Conservation (phyloP, 2,797 vertebrate species). For the Limnodromus scolopaceus region DNA sequence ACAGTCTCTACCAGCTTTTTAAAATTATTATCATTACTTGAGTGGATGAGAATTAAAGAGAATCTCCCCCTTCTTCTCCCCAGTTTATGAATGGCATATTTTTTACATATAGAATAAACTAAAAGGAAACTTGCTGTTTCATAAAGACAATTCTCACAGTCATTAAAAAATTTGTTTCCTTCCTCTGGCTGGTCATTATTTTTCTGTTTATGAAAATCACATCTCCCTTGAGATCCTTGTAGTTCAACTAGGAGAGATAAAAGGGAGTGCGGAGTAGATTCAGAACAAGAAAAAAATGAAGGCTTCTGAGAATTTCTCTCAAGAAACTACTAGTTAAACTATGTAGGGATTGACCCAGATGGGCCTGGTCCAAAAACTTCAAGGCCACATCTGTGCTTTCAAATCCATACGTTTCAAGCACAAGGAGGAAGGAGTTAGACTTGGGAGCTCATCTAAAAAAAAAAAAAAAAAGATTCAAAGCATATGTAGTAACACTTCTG, state of each 20-base stretch:
- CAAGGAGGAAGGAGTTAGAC: constrained; percentile 8
- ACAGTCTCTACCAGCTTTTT: not conserved
- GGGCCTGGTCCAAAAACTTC: constrained; percentile 53
- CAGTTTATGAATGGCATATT: not conserved
- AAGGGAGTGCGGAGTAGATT: constrained; percentile 64
- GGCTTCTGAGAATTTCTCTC: constrained; percentile 54
- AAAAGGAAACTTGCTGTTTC: constrained; percentile 25
- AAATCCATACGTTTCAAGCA: constrained; percentile 16
- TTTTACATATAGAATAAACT: not conserved
- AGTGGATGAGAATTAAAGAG: not conserved
- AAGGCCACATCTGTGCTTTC: constrained; percentile 59
- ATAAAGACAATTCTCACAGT: constrained; percentile 53
- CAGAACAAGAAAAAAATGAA: constrained; percentile 59
- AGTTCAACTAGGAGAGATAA: constrained; percentile 77
- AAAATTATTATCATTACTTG: not conserved
- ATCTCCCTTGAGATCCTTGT: constrained; percentile 69
- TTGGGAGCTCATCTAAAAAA: constrained; percentile 49
- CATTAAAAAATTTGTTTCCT: constrained; percentile 65
- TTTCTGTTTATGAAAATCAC: constrained; percentile 77
- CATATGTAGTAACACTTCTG: constrained; percentile 42
- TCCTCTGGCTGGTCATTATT: constrained; percentile 72
- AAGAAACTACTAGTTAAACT: constrained; percentile 45
- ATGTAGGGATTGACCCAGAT: constrained; percentile 48
- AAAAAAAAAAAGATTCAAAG: constrained; percentile 50
- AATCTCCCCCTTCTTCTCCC: not conserved